Evolutionary conservation across 2,797 vertebrate genomes (phyloP), one percentile per base, ranked within the genome.

Genomic region (Dromococcyx pavoninus): DNA sequence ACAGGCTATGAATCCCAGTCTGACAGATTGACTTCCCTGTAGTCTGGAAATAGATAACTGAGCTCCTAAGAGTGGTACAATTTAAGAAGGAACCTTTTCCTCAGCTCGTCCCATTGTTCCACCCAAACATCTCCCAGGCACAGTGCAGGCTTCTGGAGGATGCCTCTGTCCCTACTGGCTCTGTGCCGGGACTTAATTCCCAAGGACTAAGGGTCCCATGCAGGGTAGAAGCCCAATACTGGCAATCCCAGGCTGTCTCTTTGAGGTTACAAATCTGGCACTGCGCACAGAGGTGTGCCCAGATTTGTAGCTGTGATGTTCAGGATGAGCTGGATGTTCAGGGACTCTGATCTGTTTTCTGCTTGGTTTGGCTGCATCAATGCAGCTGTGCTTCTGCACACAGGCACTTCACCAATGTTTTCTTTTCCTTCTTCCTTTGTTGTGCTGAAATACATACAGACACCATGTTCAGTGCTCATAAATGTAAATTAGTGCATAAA

Each of bases 11-110:
- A 95, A 91, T 94, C 80, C 53, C 51, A 50, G 70, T 93, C 88
- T 94, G 86, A 84, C 91, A 91, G 95, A 91, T 17, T 88, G 85
- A 94, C 86, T 94, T 95, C 74, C 41, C 62, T 84, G 56, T n/a
- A 91, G 66, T 72, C 71, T 94, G 32, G 39, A 91, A 95, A 88
- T 66, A 78, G 66, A 82, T 73, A 66, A 51, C 80, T 87, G 67
- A 94, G 27, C 51, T 96, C 54, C 46, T 66, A 33, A 43, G 39
- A 84, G 24, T 24, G 13, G 13, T 43, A 46, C 2, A 7, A 50
- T 72, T 84, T 74, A 62, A 91, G 75, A 83, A 86, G 35, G 17
- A 83, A 46, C 24, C 17, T 89, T 89, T 89, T 77, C 65, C 28
- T 94, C 43, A 11, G 1, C 2, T 1, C 18, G 4, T 83, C 53